phyloP scores from a whole-genome alignment of 2,797 vertebrate species.

The Borostomias antarcticus region DNA sequence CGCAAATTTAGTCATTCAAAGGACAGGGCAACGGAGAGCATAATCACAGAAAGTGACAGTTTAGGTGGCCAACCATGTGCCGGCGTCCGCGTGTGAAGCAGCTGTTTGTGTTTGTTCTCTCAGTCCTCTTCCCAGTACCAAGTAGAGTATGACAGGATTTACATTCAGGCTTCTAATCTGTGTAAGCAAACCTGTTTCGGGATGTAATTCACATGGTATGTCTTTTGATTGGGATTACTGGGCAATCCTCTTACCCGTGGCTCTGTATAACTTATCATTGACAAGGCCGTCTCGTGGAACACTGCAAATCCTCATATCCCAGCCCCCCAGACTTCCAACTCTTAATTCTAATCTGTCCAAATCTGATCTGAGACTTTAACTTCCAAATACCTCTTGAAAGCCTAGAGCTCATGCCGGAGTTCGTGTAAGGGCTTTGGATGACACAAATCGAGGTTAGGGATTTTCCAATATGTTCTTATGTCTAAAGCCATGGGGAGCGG shows the following conservation, averaged over 20 bases:
- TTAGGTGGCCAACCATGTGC: constrained; percentile 45
- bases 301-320: constrained; percentile 82
- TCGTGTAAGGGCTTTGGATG: constrained; percentile 76
- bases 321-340: constrained; percentile 81
- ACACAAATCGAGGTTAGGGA: constrained; percentile 74
- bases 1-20: constrained; percentile 61
- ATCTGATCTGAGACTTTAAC: constrained; percentile 84
- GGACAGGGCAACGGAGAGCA: constrained; percentile 47
- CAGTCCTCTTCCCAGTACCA: constrained; percentile 70
- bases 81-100: constrained; percentile 59
- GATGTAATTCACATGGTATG: constrained; percentile 91
- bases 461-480: constrained; percentile 65
- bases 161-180: constrained; percentile 81
- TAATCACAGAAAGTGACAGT: constrained; percentile 55
- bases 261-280: constrained; percentile 85
- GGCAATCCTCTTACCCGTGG: constrained; percentile 82
- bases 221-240: constrained; percentile 87
- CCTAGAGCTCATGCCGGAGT: constrained; percentile 70
- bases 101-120: constrained; percentile 79
- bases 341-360: constrained; percentile 84
- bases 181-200: constrained; percentile 87
- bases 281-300: constrained; percentile 79
- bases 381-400: constrained; percentile 83
- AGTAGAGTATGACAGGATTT: constrained; percentile 83
- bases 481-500: constrained; percentile 47